These are phyloP conservation scores for Pristionchus japonicus DNA, from an alignment of 2,888 invertebrate genomes.

Conservation along the genomic window DNA sequence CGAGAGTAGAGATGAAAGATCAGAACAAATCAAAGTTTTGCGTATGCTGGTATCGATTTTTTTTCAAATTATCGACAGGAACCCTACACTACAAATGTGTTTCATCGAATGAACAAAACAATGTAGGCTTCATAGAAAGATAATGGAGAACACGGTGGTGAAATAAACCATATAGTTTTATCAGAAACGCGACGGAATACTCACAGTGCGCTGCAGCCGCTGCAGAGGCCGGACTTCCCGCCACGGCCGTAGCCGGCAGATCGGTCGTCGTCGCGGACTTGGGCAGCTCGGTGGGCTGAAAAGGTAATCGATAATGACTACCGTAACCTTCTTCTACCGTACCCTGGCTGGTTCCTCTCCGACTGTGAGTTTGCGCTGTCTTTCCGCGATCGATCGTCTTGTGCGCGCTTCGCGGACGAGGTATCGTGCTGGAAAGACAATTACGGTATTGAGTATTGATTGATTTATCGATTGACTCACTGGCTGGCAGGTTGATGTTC, in stretches of 20 bases:
- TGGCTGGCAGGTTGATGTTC: constrained; percentile 67
- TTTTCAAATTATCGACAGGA: too few species aligned
- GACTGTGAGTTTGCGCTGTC: neutral
- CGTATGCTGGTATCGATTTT: too few species aligned
- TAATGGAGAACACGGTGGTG: too few species aligned
- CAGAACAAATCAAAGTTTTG: too few species aligned
- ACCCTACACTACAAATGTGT: too few species aligned
- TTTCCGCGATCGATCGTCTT: constrained; percentile 51
- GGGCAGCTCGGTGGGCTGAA: constrained; percentile 50
- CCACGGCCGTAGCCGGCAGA: constrained; percentile 46
- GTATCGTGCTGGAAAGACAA: constrained; percentile 52
- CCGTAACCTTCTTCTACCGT: neutral
- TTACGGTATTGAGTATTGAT: too few species aligned
- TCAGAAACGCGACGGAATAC: neutral
- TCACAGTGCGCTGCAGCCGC: neutral
- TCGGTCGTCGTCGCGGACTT: constrained; percentile 63
- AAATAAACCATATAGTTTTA: too few species aligned
- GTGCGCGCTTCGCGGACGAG: constrained; percentile 53
- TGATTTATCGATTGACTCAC: too few species aligned
- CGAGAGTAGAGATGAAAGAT: too few species aligned
- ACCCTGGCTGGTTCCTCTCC: constrained; percentile 32
- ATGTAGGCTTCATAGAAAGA: too few species aligned
- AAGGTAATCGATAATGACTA: neutral
- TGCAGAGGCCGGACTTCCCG: constrained; percentile 22
- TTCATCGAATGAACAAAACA: too few species aligned